Evolutionary conservation across 64 coral and sea anemone species (phyloP).

Genomic region (Stichodactyla helianthus): DNA sequence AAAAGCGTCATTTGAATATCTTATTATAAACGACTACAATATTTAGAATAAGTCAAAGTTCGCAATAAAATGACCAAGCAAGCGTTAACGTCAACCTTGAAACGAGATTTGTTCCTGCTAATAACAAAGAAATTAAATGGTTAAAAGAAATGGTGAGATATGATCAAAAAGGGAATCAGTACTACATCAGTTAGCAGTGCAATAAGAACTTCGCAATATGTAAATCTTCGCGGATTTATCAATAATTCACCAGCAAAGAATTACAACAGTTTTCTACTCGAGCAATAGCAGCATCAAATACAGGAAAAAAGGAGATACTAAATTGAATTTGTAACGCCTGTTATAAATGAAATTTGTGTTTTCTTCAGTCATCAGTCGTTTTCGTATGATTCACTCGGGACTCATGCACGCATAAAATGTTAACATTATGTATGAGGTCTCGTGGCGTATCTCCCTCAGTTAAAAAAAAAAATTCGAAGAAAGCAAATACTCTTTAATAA

Average conservation of each 20-base stretch:
- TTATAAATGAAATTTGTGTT: not conserved
- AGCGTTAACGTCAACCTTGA: not conserved
- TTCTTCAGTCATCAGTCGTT: not conserved
- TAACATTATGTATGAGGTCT: not conserved
- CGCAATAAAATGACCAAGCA: not conserved
- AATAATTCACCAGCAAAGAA: conserved; percentile 26
- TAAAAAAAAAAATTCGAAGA: not conserved
- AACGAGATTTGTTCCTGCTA: not conserved
- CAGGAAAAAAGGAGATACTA: not conserved
- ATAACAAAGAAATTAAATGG: conserved; percentile 6
- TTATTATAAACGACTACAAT: not conserved
- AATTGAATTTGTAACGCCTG: conserved; percentile 15
- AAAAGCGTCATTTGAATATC: conserved; percentile 1
- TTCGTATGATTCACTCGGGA: not conserved
- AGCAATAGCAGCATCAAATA: not conserved
- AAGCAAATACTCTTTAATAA: not conserved
- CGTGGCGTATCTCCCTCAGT: not conserved
- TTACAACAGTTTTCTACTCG: not conserved
- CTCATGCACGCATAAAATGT: not conserved
- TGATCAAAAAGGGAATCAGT: conserved; percentile 6
- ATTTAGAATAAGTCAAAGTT: not conserved
- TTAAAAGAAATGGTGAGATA: conserved; percentile 1
- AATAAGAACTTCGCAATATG: conserved; percentile 23
- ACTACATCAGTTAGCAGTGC: conserved; percentile 8
- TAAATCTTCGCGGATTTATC: conserved; percentile 16